Conservation (phyloP, 2,113 vertebrate genomes). For the Dissostichus mawsoni region DNA sequence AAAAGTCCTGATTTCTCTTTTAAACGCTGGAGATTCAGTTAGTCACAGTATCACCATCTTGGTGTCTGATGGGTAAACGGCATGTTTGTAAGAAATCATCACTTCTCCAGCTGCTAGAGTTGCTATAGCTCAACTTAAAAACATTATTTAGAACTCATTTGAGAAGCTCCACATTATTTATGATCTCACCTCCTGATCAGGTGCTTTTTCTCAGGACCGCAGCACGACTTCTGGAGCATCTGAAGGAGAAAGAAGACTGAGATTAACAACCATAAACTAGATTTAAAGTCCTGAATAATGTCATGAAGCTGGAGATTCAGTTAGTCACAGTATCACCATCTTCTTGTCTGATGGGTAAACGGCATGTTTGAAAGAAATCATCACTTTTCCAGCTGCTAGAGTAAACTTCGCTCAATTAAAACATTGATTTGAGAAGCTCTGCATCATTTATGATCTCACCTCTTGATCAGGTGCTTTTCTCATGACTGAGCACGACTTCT, state of each 20-base stretch:
- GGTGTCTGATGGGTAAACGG: constrained; percentile 84
- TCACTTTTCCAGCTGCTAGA: constrained; percentile 56
- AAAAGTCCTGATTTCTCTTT: no score
- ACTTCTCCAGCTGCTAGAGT: constrained; percentile 23
- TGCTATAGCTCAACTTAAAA: no score
- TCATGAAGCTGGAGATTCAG: constrained; percentile 68
- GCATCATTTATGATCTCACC: constrained; percentile 19
- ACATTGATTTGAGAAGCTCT: no score
- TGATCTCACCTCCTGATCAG: no score
- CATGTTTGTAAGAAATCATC: constrained; percentile 72
- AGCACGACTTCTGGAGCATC: no score
- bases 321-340: constrained; percentile 75
- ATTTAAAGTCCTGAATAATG: no score
- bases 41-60: constrained; percentile 74
- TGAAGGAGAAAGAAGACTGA: neutral
- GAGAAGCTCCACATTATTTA: no score
- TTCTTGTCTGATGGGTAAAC: constrained; percentile 83
- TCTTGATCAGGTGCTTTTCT: neutral
- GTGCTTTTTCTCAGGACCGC: no score
- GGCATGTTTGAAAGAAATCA: constrained; percentile 72
- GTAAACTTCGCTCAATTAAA: no score
- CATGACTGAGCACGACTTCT: neutral
- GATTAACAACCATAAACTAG: no score
- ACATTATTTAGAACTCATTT: no score
- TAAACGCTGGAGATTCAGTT: constrained; percentile 52